phyloP scores from a whole-genome alignment of 2,888 invertebrate species.

The Myathropa florea region DNA sequence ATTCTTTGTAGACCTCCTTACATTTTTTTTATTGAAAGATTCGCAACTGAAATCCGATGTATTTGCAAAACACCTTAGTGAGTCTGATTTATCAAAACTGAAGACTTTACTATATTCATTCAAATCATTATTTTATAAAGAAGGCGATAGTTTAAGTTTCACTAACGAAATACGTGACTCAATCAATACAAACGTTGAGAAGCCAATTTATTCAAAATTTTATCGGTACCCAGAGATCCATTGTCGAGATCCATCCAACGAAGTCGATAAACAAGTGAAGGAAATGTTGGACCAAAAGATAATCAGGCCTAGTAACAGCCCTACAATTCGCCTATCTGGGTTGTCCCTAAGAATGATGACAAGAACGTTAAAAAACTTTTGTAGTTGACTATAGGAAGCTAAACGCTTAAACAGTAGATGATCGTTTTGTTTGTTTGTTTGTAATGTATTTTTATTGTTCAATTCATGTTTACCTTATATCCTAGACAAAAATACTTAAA shows the following conservation, averaged over 20 bases:
- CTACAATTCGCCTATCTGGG: conserved; percentile 65
- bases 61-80: conserved; percentile 25
- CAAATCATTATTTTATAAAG: conserved; percentile 34
- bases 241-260: no score
- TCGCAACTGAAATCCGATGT: neutral
- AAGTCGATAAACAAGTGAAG: conserved; percentile 54
- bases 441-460: no score
- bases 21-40: no score
- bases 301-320: conserved; percentile 45
- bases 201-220: conserved; percentile 26
- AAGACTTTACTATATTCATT: conserved; percentile 24
- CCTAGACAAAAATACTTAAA: no score
- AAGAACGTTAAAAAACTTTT: conserved; percentile 51
- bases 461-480: no score
- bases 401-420: conserved; percentile 62
- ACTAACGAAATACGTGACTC: conserved; percentile 31
- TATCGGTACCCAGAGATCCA: conserved; percentile 61
- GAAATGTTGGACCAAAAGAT: conserved; percentile 62
- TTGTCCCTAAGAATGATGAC: conserved; percentile 60
- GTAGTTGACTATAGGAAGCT: conserved; percentile 59
- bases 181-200: conserved; percentile 45
- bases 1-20: no score
- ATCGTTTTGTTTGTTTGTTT: no score
- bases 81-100: conserved; percentile 11
- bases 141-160: conserved; percentile 33